These are phyloP conservation scores for Rhinopomastus cyanomelas DNA, from an alignment of 2,113 vertebrate genomes.

Conservation along the genomic window DNA sequence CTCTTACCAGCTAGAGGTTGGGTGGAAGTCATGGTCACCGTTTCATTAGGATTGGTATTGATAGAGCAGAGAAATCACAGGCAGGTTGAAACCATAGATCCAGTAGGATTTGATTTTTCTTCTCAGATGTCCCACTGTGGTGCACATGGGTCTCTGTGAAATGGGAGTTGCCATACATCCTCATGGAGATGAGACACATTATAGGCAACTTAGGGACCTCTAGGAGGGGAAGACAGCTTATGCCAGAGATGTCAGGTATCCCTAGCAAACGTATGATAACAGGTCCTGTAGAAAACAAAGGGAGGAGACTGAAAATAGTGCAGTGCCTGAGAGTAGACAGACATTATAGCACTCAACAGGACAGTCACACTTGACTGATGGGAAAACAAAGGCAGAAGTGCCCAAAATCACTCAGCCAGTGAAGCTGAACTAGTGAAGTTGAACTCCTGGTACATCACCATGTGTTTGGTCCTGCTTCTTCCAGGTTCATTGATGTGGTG, in stretches of 20 bases:
- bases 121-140: background rate
- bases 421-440: background rate
- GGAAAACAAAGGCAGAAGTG: background rate
- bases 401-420: background rate
- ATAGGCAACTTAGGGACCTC: background rate
- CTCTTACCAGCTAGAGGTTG: background rate
- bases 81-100: background rate
- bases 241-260: background rate
- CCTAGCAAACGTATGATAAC: background rate
- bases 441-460: accelerated
- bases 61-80: background rate
- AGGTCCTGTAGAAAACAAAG: background rate
- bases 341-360: background rate
- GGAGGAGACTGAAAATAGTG: background rate
- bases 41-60: background rate
- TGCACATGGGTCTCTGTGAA: accelerated
- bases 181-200: background rate
- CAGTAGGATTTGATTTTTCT: background rate
- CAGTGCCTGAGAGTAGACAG: background rate
- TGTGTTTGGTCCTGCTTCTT: background rate
- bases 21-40: background rate
- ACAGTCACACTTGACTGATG: background rate
- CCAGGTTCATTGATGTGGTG: background rate
- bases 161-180: background rate
- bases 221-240: background rate